Conservation (phyloP, 2,888 invertebrate species). For the Capitulum mitella region DNA sequence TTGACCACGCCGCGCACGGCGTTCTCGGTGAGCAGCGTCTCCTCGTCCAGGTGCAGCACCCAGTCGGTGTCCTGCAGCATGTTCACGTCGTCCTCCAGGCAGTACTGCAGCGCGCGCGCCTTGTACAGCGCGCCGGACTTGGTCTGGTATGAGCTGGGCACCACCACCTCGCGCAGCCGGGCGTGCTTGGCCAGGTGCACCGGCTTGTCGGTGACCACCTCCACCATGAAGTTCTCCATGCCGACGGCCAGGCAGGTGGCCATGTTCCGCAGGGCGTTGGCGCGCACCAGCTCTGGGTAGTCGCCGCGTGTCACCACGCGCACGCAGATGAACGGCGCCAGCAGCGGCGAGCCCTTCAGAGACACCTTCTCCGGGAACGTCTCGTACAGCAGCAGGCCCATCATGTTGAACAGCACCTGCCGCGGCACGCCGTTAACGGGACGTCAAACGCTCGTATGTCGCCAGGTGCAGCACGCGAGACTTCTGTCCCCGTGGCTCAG, state of each 20-base stretch:
- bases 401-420: constrained; percentile 75
- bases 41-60: constrained; percentile 97
- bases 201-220: constrained; percentile 44
- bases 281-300: constrained; percentile 80
- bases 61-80: constrained; percentile 76
- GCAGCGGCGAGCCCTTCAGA: constrained; percentile 77
- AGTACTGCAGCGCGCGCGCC: constrained; percentile 89
- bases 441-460: too few species aligned
- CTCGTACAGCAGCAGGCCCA: constrained; percentile 80
- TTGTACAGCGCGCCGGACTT: constrained; percentile 89
- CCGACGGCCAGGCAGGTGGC: constrained; percentile 80
- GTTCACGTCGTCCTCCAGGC: constrained; percentile 83
- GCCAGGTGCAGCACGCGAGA: too few species aligned
- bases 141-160: constrained; percentile 76
- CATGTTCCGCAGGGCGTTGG: constrained; percentile 78
- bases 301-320: constrained; percentile 90
- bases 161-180: constrained; percentile 55
- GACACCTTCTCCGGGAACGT: constrained; percentile 88
- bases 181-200: background rate
- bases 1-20: constrained; percentile 83
- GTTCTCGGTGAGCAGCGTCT: constrained; percentile 87
- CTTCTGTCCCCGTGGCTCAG: too few species aligned
- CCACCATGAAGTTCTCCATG: constrained; percentile 88
- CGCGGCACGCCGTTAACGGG: too few species aligned
- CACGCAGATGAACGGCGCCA: constrained; percentile 90